phyloP scores from a whole-genome alignment of 1,140 invertebrate species.

The Lepidurus arcticus region DNA sequence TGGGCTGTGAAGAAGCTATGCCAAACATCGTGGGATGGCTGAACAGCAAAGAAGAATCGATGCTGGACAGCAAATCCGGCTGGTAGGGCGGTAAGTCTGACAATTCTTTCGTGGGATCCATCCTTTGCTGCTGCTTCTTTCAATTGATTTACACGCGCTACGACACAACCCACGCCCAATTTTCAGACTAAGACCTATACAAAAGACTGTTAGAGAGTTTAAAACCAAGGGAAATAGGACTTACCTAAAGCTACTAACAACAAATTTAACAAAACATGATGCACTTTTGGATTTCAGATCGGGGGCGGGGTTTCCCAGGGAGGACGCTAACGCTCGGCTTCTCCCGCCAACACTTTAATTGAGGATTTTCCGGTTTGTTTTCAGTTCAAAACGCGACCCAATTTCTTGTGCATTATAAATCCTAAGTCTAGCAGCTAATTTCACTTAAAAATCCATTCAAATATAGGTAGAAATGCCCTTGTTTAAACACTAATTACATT shows the following conservation, averaged over 20 bases:
- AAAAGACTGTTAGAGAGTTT: too few relatives aligned
- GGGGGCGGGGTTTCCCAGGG: conserved; percentile 2
- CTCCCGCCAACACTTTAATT: conserved; percentile 9
- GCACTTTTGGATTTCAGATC: conserved; percentile 15
- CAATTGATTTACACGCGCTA: too few relatives aligned
- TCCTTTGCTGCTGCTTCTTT: neutral
- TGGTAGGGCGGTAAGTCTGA: neutral
- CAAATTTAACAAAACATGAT: conserved; percentile 22
- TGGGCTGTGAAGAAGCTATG: neutral
- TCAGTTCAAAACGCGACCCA: neutral
- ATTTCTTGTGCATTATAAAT: neutral
- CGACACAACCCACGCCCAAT: too few relatives aligned
- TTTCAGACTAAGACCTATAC: too few relatives aligned
- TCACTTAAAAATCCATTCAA: neutral
- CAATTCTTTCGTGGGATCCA: conserved; percentile 4
- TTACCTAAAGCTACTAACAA: neutral
- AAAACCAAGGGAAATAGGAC: neutral
- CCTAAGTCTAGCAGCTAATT: neutral
- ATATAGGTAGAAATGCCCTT: neutral
- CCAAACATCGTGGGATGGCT: conserved; percentile 11
- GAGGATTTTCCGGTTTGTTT: neutral
- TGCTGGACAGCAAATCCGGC: neutral
- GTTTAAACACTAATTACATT: conserved; percentile 11
- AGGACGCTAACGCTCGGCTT: conserved; percentile 17
- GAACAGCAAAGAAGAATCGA: neutral